Evolutionary conservation across 1,140 invertebrate species (phyloP).

Genomic region (Ridgeia piscesae): DNA sequence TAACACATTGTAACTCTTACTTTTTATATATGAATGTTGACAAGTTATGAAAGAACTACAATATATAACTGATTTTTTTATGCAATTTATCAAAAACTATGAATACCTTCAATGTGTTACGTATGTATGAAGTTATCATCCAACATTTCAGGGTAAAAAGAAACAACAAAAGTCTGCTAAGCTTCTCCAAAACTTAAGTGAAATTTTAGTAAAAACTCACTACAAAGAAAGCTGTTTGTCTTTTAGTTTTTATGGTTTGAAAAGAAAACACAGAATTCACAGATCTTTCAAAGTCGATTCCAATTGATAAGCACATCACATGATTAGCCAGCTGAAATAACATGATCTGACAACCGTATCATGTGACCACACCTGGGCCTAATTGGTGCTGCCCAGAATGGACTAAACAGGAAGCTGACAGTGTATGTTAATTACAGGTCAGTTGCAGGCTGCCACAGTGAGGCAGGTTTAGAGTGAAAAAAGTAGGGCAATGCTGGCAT

Average conservation of each 20-base stretch:
- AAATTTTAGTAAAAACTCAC: neutral
- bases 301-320: neutral
- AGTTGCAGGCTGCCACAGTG: neutral
- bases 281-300: neutral
- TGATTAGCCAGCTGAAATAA: neutral
- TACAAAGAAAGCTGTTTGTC: neutral
- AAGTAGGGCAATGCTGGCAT: neutral
- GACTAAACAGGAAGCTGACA: neutral
- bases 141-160: neutral
- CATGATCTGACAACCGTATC: neutral
- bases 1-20: too few relatives aligned
- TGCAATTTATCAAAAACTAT: too few relatives aligned
- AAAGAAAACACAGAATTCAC: neutral
- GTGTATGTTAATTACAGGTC: neutral
- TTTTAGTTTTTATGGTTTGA: neutral
- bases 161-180: neutral
- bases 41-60: too few relatives aligned
- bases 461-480: neutral
- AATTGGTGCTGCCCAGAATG: neutral
- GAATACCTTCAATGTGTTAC: too few relatives aligned
- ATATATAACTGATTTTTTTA: too few relatives aligned
- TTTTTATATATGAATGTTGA: too few relatives aligned
- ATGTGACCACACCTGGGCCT: neutral
- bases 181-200: neutral
- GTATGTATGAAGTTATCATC: neutral